These are phyloP conservation scores for Emmelina monodactyla DNA, from an alignment of 2,888 invertebrate genomes.

Conservation along the genomic window DNA sequence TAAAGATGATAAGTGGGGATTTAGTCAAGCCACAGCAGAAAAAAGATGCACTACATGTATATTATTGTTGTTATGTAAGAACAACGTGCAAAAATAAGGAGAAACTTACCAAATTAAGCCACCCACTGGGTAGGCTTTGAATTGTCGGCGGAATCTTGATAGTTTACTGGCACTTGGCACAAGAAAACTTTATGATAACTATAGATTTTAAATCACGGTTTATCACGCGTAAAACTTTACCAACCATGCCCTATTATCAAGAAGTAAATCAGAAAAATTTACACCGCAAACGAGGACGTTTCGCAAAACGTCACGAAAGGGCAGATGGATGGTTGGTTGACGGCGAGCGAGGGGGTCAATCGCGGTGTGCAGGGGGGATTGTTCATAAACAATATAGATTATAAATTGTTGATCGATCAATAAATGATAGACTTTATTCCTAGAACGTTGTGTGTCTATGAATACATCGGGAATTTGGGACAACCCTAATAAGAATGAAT, in stretches of 20 bases:
- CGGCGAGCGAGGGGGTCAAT: no score
- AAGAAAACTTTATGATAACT: constrained; percentile 59
- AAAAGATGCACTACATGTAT: no score
- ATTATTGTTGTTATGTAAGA: no score
- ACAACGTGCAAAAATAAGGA: no score
- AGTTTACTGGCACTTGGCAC: constrained; percentile 70
- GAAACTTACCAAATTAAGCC: constrained; percentile 77
- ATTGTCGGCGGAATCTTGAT: constrained; percentile 84
- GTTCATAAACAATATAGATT: not conserved
- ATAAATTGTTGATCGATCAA: no score
- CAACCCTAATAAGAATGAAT: no score
- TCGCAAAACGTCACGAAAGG: constrained; percentile 56
- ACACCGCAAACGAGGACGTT: constrained; percentile 44
- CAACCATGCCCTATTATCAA: constrained; percentile 58
- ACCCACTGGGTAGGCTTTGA: constrained; percentile 82
- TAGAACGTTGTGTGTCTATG: no score
- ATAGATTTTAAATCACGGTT: constrained; percentile 48
- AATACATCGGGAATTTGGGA: no score
- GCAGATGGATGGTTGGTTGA: no score
- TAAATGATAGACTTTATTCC: no score
- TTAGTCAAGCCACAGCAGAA: no score
- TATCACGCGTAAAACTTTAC: constrained; percentile 48
- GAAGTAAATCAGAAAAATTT: constrained; percentile 24
- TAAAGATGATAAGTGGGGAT: no score
- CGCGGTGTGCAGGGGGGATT: constrained; percentile 6